Base-by-base conservation (phyloP, 2,888 invertebrate species). In the Plusia festucae region DNA sequence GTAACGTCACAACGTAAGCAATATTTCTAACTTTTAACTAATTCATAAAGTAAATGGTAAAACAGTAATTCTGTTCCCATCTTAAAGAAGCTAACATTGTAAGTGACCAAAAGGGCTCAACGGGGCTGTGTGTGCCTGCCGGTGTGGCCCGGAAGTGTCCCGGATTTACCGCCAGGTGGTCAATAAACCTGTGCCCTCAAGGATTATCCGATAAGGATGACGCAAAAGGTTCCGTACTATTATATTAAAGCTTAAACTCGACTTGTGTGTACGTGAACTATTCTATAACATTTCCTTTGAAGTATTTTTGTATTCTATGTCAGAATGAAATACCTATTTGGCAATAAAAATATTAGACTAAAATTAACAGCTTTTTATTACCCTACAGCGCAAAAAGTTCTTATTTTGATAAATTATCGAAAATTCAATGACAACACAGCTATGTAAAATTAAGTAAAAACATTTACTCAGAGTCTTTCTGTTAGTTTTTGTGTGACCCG, bases 81-180 rank as follows among this genome's bases (percentile, higher is more conserved):
- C 32, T 34, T 34, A 34, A 34, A 34, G 13, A 34, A 34, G 11
- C 13, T 34, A 13, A 11, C 32, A 34, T 15, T 3, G 7, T 9
- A 20, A 18, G 46, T 49, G 46, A 18, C 46, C 16, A 11, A 20
- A 46, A 46, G 20, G 20, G 46, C 46, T 49, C 46, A 18, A 9
- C 8, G 18, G 40, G n/a, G n/a, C 40, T 30, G 1, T n/a, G n/a
- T 13, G 8, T 0, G 18, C 20, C 7, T 34, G 32, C 54, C 40
- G 46, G 72, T 71, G 67, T 49, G 68, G 72, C 60, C 78, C 81
- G 79, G 79, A 78, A 67, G 79, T 62, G 55, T 46, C 44, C 65
- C 59, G 66, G 81, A 73, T 66, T 80, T 60, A 57, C 53, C 40
- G 76, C 73, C 81, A 81, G 81, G 64, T 78, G 81, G 81, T 61